Conservation (phyloP, 2,113 vertebrate species). For the Caranx melampygus region DNA sequence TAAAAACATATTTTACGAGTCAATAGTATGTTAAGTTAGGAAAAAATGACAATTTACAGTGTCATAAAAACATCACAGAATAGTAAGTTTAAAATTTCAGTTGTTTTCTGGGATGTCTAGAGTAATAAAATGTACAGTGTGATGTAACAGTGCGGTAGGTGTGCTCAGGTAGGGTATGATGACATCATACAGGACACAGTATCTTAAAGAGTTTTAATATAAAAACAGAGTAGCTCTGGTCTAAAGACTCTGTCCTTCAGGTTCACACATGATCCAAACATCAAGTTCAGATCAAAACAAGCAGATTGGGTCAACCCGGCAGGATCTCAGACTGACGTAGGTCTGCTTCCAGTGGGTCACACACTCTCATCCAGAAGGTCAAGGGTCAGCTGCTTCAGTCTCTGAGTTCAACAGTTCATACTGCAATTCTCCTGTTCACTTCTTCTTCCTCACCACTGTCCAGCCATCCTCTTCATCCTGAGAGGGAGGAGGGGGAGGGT, state of each 20-base stretch:
- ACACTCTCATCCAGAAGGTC: constrained; percentile 7
- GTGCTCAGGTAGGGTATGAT: neutral
- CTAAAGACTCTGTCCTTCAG: neutral
- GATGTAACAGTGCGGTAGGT: neutral
- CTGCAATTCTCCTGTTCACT: constrained; percentile 70
- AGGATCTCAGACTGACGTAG: neutral
- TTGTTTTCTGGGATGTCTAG: no score
- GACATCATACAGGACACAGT: neutral
- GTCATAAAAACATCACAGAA: no score
- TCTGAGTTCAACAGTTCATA: constrained; percentile 13
- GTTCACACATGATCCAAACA: neutral
- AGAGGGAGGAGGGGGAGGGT: constrained; percentile 24
- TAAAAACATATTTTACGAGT: no score
- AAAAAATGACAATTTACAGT: no score
- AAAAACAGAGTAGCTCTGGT: neutral
- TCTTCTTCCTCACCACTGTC: constrained; percentile 88
- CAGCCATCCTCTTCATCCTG: constrained; percentile 86
- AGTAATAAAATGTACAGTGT: neutral
- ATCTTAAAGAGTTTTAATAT: constrained; percentile 12
- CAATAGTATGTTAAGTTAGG: no score
- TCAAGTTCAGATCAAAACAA: no score
- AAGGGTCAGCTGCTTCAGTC: constrained; percentile 12
- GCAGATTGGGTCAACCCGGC: neutral
- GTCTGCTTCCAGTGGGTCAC: neutral
- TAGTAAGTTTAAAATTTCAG: no score